Evolutionary conservation across 30 jellyfish, hydroid and myxozoan genomes (phyloP), one percentile per base, ranked within the genome.

Genomic region (Chironex yamaguchii): DNA sequence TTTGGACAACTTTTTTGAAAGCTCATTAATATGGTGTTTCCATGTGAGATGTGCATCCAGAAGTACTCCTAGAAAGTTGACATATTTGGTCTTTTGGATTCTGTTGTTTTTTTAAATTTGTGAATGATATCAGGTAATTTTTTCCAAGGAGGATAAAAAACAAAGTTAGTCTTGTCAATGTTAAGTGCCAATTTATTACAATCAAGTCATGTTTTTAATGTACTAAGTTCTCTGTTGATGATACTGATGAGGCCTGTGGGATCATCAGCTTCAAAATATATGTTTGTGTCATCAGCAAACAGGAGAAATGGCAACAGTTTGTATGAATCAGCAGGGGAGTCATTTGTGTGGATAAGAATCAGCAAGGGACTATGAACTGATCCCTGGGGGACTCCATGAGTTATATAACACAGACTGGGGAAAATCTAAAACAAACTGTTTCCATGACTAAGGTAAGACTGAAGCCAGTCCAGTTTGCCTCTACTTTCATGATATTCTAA

Each of bases 141-240:
- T 74, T 79, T 53, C 71, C 29, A 42, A n/a, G 91, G 85, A 28
- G 81, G 65, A 79, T 79, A 74, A 32, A 79, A 67, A 30, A 79
- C 83, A 33, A 34, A 79, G 68, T 42, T 29, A 9, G 91, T 71
- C 65, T 79, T 62, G 64, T 79, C 69, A 53, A 79, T 35, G 34
- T 78, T 78, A 36, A 63, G 42, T 53, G 91, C 67, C 34, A 79
- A 83, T 79, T 79, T 58, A 66, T 79, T 79, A 62, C 91, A 32
- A 13, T 67, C 71, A 36, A 79, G 23, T 53, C 91, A 62, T 20
- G 68, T 23, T 79, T 62, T 62, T 23, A 79, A 70, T n/a, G 63
- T 62, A 22, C 42, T 79, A 1, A 79, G 85, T 33, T 79, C 85
- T 34, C 65, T 64, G 35, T 62, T 79, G 11, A n/a, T n/a, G n/a